Conservation (phyloP, 2,113 vertebrate species). For the Pterocles gutturalis region DNA sequence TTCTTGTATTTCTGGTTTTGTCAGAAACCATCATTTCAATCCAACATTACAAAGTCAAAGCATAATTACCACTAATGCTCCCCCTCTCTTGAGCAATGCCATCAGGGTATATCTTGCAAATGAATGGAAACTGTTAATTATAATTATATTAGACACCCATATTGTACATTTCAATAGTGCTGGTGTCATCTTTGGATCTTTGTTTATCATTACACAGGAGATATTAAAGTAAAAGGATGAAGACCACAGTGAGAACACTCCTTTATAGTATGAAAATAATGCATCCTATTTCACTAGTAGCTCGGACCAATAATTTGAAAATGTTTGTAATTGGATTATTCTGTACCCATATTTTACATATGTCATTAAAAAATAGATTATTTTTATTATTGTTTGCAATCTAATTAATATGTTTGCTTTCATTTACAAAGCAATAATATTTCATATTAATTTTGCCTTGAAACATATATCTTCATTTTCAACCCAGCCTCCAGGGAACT, state of each 20-base stretch:
- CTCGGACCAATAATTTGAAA: conserved; percentile 10
- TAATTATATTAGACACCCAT: conserved; percentile 79
- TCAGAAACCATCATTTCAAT: conserved; percentile 56
- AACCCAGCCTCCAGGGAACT: neutral
- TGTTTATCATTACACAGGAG: conserved; percentile 58
- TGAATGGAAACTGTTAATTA: conserved; percentile 80
- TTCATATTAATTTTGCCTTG: conserved; percentile 13
- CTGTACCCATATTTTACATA: neutral
- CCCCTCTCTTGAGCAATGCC: conserved; percentile 71
- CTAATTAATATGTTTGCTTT: conserved; percentile 16
- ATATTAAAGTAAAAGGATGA: conserved; percentile 17
- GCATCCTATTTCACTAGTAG: neutral
- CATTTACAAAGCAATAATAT: neutral
- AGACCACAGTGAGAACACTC: conserved; percentile 22
- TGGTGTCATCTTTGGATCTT: conserved; percentile 51
- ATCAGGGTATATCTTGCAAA: conserved; percentile 75
- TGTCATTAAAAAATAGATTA: neutral
- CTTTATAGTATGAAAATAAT: conserved; percentile 31
- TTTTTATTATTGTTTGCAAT: neutral
- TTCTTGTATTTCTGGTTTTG: neutral
- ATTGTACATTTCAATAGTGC: conserved; percentile 58
- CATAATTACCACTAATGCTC: conserved; percentile 79
- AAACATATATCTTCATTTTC: conserved; percentile 20
- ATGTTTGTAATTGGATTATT: conserved; percentile 17
- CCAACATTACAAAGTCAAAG: conserved; percentile 77